Percentiles rank a stretch among this genome's conserved stretches.
Conservation (phyloP, 2,113 vertebrate species). For the Indicator indicator region DNA sequence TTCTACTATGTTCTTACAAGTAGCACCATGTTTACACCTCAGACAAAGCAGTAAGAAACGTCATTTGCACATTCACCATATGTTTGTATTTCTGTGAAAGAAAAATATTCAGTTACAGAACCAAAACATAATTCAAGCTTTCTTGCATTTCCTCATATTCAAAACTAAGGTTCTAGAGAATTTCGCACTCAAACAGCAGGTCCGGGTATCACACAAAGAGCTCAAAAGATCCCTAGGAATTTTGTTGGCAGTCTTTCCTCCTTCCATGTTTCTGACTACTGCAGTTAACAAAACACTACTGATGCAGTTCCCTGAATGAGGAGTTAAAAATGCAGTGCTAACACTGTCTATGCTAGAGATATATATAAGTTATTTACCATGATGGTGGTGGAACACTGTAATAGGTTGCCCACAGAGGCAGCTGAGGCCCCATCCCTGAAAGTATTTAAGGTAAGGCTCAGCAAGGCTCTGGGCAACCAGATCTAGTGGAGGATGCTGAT, state of each 20-base stretch:
- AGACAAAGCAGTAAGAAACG: neutral
- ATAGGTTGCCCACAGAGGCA: too few relatives aligned
- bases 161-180: neutral
- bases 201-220: neutral
- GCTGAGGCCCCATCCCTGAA: too few relatives aligned
- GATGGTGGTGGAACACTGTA: too few relatives aligned
- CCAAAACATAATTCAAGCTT: neutral
- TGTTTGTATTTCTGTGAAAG: neutral
- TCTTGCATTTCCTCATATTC: neutral
- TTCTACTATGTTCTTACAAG: neutral
- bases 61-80: neutral
- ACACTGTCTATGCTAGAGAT: neutral
- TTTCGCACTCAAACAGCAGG: neutral
- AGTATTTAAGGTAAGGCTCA: too few relatives aligned
- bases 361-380: too few relatives aligned
- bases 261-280: neutral
- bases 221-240: neutral
- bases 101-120: neutral
- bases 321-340: neutral
- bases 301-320: neutral
- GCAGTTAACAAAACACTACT: neutral
- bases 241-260: neutral
- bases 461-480: too few relatives aligned
- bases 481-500: too few relatives aligned
- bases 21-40: neutral